Conservation (phyloP, 2,113 vertebrate species). For the Pseudopipra pipra region DNA sequence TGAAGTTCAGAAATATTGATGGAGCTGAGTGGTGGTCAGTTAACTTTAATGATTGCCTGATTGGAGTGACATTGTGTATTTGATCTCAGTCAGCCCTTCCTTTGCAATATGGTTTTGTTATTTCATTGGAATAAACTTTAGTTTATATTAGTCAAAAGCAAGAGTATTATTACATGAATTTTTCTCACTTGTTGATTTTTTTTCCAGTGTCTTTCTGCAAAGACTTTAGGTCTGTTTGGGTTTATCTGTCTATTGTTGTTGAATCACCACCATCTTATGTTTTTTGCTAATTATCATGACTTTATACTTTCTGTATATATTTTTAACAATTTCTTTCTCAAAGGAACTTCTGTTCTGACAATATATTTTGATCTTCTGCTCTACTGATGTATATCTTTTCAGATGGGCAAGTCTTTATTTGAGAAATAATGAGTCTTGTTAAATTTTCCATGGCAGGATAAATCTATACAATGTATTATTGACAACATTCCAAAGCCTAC, state of each 20-base stretch:
- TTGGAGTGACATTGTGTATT: background rate
- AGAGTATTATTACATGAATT: background rate
- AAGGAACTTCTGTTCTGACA: background rate
- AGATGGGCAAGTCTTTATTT: background rate
- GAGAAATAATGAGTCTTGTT: background rate
- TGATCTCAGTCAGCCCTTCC: background rate
- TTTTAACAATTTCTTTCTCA: background rate
- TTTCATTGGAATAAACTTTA: background rate
- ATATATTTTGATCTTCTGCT: background rate
- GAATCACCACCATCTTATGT: background rate
- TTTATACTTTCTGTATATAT: background rate
- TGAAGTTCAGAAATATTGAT: background rate
- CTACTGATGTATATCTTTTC: background rate
- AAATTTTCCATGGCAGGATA: background rate
- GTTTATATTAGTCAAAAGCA: background rate
- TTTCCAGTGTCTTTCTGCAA: background rate
- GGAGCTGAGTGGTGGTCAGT: background rate
- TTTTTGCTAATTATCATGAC: background rate
- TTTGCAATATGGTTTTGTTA: background rate
- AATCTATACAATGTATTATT: background rate
- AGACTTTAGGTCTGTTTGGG: background rate
- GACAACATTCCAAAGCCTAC: background rate
- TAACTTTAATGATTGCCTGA: background rate
- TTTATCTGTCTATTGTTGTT: background rate
- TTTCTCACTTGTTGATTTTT: background rate